These are phyloP conservation scores for Sepioteuthis lessoniana DNA, from an alignment of 2,888 invertebrate genomes.

Conservation along the genomic window DNA sequence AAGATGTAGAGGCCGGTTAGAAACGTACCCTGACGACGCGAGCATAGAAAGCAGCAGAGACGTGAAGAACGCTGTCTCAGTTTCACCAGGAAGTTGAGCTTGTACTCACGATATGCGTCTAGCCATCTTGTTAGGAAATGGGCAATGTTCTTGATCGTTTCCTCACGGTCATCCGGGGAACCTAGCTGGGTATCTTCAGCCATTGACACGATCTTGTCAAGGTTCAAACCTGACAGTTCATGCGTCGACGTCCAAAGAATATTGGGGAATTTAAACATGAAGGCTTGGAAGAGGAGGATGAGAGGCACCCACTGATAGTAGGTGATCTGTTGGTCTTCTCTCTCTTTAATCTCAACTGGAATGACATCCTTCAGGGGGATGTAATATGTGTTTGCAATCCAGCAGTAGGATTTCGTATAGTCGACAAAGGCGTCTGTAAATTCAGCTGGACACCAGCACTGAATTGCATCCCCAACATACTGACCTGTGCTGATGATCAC, in stretches of 20 bases:
- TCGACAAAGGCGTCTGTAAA: conserved; percentile 63
- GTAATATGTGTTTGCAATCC: conserved; percentile 70
- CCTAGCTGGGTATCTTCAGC: conserved; percentile 65
- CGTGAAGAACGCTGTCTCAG: conserved; percentile 61
- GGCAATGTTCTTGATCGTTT: conserved; percentile 62
- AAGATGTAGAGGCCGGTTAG: conserved; percentile 69
- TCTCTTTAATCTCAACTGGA: conserved; percentile 58
- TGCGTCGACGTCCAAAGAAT: conserved; percentile 65
- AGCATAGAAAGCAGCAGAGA: conserved; percentile 66
- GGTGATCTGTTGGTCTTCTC: conserved; percentile 63
- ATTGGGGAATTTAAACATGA: conserved; percentile 68
- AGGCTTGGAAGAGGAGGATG: conserved; percentile 66
- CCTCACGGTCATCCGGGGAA: conserved; percentile 61
- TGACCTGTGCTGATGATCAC: conserved; percentile 66
- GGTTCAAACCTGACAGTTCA: conserved; percentile 63
- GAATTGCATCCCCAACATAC: conserved; percentile 66
- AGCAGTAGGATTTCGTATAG: conserved; percentile 66
- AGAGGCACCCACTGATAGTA: conserved; percentile 71
- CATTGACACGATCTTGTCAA: conserved; percentile 66
- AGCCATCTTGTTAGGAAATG: conserved; percentile 67
- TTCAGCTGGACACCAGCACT: conserved; percentile 67
- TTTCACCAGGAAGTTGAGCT: conserved; percentile 62
- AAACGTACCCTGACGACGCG: conserved; percentile 69
- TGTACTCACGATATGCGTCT: conserved; percentile 64
- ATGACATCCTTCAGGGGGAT: conserved; percentile 64